A percentile compares a stretch with the other conserved stretches of the same genome.
These are phyloP conservation scores for Pandemis corylana DNA, from an alignment of 2,888 invertebrate genomes.

Conservation along the genomic window DNA sequence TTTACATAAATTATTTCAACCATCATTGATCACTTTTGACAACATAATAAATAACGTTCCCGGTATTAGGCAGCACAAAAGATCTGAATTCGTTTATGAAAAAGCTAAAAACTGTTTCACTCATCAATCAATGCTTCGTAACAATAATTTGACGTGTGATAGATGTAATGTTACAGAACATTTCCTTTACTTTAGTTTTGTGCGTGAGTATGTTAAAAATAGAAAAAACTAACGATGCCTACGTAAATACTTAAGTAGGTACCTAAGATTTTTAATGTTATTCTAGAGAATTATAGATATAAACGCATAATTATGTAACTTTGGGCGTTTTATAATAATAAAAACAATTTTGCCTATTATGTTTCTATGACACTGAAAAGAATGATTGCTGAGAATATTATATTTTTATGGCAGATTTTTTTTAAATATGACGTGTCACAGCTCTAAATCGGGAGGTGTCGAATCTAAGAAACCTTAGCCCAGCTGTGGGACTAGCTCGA, in stretches of 20 bases:
- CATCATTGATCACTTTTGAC: constrained; percentile 41
- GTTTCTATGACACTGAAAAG: no score
- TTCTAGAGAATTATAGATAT: neutral
- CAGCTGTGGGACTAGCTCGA: no score
- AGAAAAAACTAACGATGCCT: neutral
- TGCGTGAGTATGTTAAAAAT: neutral
- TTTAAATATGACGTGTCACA: no score
- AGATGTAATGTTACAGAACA: constrained; percentile 35
- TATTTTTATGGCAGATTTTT: no score
- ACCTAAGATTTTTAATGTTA: neutral
- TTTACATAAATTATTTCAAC: constrained; percentile 37
- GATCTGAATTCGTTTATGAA: constrained; percentile 41
- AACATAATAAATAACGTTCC: constrained; percentile 41
- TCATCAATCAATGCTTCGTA: constrained; percentile 42
- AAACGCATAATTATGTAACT: no score
- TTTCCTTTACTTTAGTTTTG: constrained; percentile 15
- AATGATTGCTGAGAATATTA: no score
- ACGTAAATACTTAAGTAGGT: neutral
- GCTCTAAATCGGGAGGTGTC: no score
- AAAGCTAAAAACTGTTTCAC: constrained; percentile 39
- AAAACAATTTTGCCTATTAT: no score
- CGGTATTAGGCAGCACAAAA: constrained; percentile 40
- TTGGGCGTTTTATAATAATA: no score
- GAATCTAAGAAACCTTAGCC: no score
- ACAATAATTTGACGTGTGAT: constrained; percentile 42